These are phyloP conservation scores for Orchesellides sinensis DNA, from an alignment of 2,888 invertebrate genomes.

Conservation along the genomic window DNA sequence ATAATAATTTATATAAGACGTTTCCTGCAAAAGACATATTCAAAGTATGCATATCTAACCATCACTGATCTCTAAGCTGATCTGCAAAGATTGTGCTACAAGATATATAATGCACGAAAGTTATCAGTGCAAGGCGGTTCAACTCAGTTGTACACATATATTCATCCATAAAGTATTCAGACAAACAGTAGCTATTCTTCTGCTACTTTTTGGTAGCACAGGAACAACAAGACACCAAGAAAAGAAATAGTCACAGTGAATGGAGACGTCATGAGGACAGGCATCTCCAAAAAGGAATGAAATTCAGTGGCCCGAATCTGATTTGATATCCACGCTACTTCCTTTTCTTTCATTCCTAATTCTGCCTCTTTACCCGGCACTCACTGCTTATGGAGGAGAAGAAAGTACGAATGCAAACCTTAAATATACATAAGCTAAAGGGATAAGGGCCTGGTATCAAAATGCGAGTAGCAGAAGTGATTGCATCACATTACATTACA, in stretches of 20 bases:
- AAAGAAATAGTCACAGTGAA: slow-evolving; percentile 34
- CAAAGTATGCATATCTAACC: background rate
- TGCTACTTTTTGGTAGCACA: slow-evolving; percentile 8
- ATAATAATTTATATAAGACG: background rate
- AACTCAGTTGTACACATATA: too few relatives aligned
- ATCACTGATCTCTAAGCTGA: background rate
- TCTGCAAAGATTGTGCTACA: slow-evolving; percentile 5
- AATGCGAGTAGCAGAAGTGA: slow-evolving; percentile 44
- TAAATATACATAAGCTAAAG: slow-evolving; percentile 26
- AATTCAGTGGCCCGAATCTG: slow-evolving; percentile 51
- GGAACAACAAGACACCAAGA: slow-evolving; percentile 4
- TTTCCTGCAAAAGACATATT: background rate
- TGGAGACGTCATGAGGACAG: slow-evolving; percentile 30
- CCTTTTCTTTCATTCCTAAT: slow-evolving; percentile 22
- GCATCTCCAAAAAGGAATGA: slow-evolving; percentile 30
- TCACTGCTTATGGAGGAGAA: background rate
- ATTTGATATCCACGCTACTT: slow-evolving; percentile 47
- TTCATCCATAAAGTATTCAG: too few relatives aligned
- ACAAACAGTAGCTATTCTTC: background rate
- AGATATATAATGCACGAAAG: too few relatives aligned
- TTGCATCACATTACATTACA: slow-evolving; percentile 60
- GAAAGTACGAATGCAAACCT: slow-evolving; percentile 13
- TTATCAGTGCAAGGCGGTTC: too few relatives aligned
- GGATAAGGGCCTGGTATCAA: background rate
- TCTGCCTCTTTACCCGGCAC: slow-evolving; percentile 2